phyloP scores from a whole-genome alignment of 2,113 vertebrate species.

The Quiscalus mexicanus region DNA sequence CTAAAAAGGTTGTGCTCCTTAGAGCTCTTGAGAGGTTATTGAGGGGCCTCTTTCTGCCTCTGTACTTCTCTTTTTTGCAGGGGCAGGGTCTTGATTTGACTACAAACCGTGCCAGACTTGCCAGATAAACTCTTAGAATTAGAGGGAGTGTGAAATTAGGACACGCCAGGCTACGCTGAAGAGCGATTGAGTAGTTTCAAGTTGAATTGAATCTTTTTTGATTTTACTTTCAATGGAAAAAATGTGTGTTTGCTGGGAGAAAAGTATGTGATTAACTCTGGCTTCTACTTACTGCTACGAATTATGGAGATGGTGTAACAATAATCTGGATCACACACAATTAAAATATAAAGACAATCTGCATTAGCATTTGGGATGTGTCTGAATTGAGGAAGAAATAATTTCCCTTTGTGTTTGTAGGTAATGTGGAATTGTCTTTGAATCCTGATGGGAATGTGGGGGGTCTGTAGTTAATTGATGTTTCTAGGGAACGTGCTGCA shows the following conservation, averaged over 20 bases:
- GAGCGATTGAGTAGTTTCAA: neutral
- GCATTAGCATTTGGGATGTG: fast-evolving
- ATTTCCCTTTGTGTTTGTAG: neutral
- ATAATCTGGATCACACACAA: neutral
- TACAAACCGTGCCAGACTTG: fast-evolving
- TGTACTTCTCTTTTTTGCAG: neutral
- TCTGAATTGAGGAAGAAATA: neutral
- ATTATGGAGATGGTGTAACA: neutral
- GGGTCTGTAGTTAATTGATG: fast-evolving
- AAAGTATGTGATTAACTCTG: neutral
- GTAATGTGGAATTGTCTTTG: neutral
- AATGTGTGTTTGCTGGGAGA: neutral
- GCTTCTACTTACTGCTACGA: fast-evolving
- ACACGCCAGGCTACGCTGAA: fast-evolving
- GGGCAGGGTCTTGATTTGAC: neutral
- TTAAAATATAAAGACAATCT: neutral
- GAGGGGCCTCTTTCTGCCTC: neutral
- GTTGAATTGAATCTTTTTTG: neutral
- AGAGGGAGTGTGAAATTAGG: neutral
- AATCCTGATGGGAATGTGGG: neutral
- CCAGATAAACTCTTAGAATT: neutral
- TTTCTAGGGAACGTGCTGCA: neutral
- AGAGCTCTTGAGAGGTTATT: neutral
- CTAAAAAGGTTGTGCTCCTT: neutral
- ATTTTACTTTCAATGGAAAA: constrained; percentile 11